Conservation (phyloP, 2,888 invertebrate species). For the Sarcophaga subvicina region DNA sequence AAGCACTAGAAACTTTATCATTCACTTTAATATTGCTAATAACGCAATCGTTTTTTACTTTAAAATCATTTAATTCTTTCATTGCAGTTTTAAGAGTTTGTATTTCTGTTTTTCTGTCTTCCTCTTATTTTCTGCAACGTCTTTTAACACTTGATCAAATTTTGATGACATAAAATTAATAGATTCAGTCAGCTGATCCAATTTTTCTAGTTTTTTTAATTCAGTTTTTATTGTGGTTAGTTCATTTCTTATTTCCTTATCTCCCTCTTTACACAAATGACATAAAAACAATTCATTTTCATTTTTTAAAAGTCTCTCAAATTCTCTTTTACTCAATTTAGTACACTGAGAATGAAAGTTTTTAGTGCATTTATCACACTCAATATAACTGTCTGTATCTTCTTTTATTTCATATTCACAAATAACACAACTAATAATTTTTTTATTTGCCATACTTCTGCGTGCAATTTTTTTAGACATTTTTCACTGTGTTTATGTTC, state of each 20-base stretch:
- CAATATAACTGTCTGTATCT: not conserved
- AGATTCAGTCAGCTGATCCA: slow-evolving; percentile 7
- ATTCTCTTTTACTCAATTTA: not conserved
- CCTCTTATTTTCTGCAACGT: not conserved
- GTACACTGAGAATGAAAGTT: not conserved
- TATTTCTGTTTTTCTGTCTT: slow-evolving; percentile 7
- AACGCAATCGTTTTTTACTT: not conserved
- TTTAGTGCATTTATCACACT: not conserved
- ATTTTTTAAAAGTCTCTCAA: not conserved
- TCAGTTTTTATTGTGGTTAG: not conserved
- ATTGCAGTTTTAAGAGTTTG: not conserved
- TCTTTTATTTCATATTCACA: slow-evolving; percentile 8
- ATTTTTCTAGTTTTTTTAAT: not conserved
- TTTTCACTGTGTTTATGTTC: too few relatives aligned
- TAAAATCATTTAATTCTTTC: not conserved
- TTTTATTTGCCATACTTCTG: slow-evolving; percentile 4
- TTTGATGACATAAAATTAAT: slow-evolving; percentile 19
- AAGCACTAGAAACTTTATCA: not conserved
- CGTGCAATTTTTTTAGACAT: not conserved
- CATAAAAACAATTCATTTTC: slow-evolving; percentile 8
- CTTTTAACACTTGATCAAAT: slow-evolving; percentile 1
- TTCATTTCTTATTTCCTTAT: not conserved
- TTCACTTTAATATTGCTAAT: not conserved
- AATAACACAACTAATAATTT: not conserved
- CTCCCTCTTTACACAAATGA: not conserved